These are phyloP conservation scores for Hydrocynus forskahlii DNA, from an alignment of 2,797 vertebrate species.

Conservation along the genomic window DNA sequence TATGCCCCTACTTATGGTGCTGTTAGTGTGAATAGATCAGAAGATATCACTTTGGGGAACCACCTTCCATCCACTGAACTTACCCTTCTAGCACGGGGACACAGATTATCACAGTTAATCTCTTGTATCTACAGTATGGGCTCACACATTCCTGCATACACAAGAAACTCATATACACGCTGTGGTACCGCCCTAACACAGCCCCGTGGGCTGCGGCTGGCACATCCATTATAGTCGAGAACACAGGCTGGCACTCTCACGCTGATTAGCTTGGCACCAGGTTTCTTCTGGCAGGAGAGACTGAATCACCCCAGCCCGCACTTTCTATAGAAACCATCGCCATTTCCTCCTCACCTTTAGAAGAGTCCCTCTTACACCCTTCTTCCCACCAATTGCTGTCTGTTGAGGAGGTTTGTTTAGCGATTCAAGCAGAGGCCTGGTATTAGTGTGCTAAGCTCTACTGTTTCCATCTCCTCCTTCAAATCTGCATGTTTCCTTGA, in stretches of 20 bases:
- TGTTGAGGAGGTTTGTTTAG: too few relatives aligned
- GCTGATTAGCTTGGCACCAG: conserved; percentile 80
- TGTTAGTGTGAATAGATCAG: conserved; percentile 27
- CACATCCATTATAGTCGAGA: conserved; percentile 72
- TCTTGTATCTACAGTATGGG: conserved; percentile 32
- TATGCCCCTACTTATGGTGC: conserved; percentile 31
- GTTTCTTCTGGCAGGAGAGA: conserved; percentile 70
- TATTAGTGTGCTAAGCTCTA: too few relatives aligned
- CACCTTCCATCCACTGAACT: conserved; percentile 68
- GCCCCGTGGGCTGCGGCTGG: conserved; percentile 57
- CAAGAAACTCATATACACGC: conserved; percentile 28
- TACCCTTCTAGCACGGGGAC: conserved; percentile 77
- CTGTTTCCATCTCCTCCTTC: too few relatives aligned
- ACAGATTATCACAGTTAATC: conserved; percentile 54
- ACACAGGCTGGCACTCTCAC: conserved; percentile 76
- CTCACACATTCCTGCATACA: neutral
- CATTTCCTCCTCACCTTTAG: neutral
- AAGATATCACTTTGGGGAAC: conserved; percentile 56
- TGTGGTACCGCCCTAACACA: conserved; percentile 58
- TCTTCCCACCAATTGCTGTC: neutral
- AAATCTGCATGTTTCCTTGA: too few relatives aligned
- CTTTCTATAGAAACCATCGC: neutral
- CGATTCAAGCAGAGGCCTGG: too few relatives aligned
- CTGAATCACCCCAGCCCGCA: conserved; percentile 64
- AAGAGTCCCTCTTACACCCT: neutral